A percentile compares a stretch with the other conserved stretches of the same genome.
phyloP scores from a whole-genome alignment of 2,888 invertebrate genomes.

The Drosophila subsilvestris region DNA sequence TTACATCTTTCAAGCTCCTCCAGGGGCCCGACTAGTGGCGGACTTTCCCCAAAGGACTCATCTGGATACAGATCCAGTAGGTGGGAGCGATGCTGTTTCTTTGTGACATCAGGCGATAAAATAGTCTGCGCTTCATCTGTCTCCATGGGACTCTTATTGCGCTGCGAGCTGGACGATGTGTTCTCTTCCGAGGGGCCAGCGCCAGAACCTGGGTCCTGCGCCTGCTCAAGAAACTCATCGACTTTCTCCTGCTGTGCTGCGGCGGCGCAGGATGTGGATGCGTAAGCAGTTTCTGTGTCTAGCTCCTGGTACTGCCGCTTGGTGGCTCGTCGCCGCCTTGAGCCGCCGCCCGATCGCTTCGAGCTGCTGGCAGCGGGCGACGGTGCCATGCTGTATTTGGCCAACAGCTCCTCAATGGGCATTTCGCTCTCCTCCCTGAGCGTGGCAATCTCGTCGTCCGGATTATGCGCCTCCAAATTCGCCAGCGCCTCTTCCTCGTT shows the following conservation, averaged over 20 bases:
- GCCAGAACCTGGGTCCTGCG: background rate
- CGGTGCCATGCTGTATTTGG: conserved; percentile 89
- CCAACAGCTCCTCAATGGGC: conserved; percentile 96
- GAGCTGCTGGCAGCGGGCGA: conserved; percentile 41
- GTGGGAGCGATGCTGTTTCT: conserved; percentile 84
- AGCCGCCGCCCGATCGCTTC: conserved; percentile 37
- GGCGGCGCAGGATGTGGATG: conserved; percentile 6
- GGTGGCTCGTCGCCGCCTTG: conserved; percentile 49
- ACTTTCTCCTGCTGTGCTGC: conserved; percentile 6
- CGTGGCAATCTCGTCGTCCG: conserved; percentile 94
- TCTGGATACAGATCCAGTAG: conserved; percentile 85
- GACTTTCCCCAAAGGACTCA: conserved; percentile 58
- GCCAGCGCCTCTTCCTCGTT: conserved; percentile 98
- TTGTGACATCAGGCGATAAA: conserved; percentile 37
- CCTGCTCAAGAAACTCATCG: background rate
- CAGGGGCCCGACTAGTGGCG: conserved; percentile 8
- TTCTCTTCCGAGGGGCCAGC: background rate
- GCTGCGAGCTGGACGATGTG: background rate
- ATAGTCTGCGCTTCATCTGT: conserved; percentile 14
- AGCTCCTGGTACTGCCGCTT: conserved; percentile 46
- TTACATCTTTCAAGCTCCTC: conserved; percentile 63
- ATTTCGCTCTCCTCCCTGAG: conserved; percentile 97
- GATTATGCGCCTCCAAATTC: conserved; percentile 92
- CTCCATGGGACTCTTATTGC: conserved; percentile 14
- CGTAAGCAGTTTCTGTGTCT: conserved; percentile 21